A percentile compares a stretch with the other conserved stretches of the same genome.
These are phyloP conservation scores for Pollenia griseotomentosa DNA, from an alignment of 2,888 invertebrate genomes.

Conservation along the genomic window DNA sequence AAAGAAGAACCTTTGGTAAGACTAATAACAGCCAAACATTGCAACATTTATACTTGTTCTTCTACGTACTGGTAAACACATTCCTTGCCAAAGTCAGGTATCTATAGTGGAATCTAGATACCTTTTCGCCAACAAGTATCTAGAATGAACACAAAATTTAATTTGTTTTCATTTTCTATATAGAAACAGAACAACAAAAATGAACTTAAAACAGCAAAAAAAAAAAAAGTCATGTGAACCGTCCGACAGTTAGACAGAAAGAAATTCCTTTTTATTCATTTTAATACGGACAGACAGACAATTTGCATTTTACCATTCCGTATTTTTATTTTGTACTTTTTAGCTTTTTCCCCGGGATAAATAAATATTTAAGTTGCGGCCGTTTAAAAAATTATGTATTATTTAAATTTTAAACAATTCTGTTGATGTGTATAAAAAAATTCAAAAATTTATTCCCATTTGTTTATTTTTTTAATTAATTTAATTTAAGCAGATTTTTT, in stretches of 20 bases:
- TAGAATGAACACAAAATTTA: constrained; percentile 5
- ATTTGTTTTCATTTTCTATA: constrained; percentile 49
- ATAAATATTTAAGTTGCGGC: constrained; percentile 47
- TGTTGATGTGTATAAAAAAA: neutral
- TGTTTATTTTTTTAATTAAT: constrained; percentile 48
- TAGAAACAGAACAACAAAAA: neutral
- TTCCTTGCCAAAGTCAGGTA: neutral
- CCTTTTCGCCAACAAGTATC: neutral
- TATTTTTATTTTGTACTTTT: neutral
- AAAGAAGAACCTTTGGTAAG: neutral
- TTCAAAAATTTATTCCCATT: constrained; percentile 52
- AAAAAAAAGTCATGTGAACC: too few relatives aligned
- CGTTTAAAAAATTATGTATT: constrained; percentile 43
- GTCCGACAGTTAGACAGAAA: neutral
- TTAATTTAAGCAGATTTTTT: constrained; percentile 51
- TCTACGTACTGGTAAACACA: neutral
- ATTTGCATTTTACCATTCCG: constrained; percentile 19
- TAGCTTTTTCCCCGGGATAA: neutral
- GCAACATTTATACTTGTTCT: neutral
- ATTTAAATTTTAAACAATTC: constrained; percentile 12
- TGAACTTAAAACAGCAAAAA: neutral
- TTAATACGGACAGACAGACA: neutral
- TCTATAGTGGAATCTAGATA: neutral
- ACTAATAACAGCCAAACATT: neutral
- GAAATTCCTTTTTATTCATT: neutral